These are phyloP conservation scores for Pundamilia nyererei DNA, from an alignment of 2,113 vertebrate genomes.

Conservation along the genomic window DNA sequence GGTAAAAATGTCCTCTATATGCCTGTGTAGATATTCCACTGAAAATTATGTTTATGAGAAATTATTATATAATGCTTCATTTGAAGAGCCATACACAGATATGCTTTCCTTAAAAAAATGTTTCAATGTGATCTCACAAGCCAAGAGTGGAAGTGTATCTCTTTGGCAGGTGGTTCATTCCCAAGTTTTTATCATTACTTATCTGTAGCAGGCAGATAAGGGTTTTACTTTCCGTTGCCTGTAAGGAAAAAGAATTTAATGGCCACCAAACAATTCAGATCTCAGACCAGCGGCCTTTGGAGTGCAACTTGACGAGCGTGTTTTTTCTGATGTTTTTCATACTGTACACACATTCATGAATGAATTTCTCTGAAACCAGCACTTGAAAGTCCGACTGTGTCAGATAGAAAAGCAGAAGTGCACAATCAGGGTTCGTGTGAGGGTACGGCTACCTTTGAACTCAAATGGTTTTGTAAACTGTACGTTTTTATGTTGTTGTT, in stretches of 20 bases:
- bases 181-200: neutral
- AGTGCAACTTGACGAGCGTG: neutral
- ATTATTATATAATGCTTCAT: neutral
- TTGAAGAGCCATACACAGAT: neutral
- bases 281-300: neutral
- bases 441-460: neutral
- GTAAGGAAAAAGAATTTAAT: neutral
- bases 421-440: neutral
- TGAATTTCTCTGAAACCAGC: constrained; percentile 12
- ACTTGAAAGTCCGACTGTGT: neutral
- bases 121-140: neutral
- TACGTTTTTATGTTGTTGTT: neutral
- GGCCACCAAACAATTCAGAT: neutral
- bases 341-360: neutral
- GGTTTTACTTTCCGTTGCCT: neutral
- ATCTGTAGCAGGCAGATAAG: neutral
- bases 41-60: neutral
- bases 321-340: neutral
- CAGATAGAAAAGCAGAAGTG: neutral
- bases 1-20: neutral
- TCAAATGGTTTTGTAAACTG: neutral
- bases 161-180: neutral
- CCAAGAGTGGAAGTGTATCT: neutral
- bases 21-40: neutral
- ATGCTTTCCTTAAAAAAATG: neutral